Base-by-base conservation (phyloP, 2,113 vertebrate species). In the Macroglossus sobrinus region DNA sequence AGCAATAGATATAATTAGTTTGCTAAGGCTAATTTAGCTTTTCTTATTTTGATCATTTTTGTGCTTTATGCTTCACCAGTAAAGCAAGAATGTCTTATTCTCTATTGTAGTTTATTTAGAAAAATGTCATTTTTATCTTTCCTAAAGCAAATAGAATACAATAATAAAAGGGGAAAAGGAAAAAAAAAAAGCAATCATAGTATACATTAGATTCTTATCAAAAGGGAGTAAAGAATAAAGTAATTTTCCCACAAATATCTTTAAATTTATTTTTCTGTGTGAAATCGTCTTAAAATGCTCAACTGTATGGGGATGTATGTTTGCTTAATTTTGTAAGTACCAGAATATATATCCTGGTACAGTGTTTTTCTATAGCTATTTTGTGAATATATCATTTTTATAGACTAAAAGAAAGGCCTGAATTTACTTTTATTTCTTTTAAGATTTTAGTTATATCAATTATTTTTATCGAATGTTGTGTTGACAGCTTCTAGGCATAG, bases 41-140 rank as follows among this genome's bases (percentile, higher is more conserved):
- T 95, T 53, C 45, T 95, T 69, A 88, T 61, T 89, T 87, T 91
- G 45, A 72, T 97, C 12, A 93, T 53, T 93, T 85, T 91, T 92
- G 26, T 59, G 16, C 53, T 75, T 33, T 72, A 45, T 38, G 4
- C 88, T 96, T 91, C 43, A 45, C 21, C 61, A 85, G 45, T 43
- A 94, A 94, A 93, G 15, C 59, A 89, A 78, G 50, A 69, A 47
- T 71, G 6, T 50, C 53, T 94, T 95, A n/a, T 80, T 72, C 13
- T 63, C 55, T 66, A 82, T 26, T 91, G 19, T 68, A 75, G 66
- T 64, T 85, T 30, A 76, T 93, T 93, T 12, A 88, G 28, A 63
- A 78, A 90, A 94, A 93, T 82, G 35, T 47, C 71, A 75, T 81
- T 95, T 93, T 89, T 16, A 63, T 88, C 38, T 94, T 78, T 61